Evolutionary conservation across 2,888 invertebrate species (phyloP), one percentile per base, ranked within the genome.

Genomic region (Cryptocheilus praepositus): DNA sequence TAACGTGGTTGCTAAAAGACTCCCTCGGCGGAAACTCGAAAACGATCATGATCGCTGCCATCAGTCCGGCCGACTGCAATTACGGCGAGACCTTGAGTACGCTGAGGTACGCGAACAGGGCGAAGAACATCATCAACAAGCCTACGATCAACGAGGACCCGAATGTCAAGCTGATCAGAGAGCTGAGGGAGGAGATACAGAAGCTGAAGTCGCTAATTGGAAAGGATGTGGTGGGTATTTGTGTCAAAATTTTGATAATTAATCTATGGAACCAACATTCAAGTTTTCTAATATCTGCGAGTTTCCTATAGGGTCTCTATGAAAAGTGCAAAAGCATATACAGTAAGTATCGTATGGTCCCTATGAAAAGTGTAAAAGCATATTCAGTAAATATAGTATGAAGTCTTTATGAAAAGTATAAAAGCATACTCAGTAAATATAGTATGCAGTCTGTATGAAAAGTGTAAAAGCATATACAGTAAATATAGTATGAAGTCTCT

Each of bases 81-180:
- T 96, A 96, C 87, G 94, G 94, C 43, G 96, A 96, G 89, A 96
- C 96, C 0, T 89, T 96, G 43, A 95, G 95, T 62, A 96, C 96
- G 0, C 89, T 96, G 58, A 92, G 96, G 8, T 96, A 96, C 89
- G 96, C 96, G 2, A 96, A 96, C 89, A 91, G 96, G 71, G 96
- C 96, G 22, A 96, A 96, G 90, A 96, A 96, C 86, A 96, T 96
- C 77, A 95, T 96, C 86, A 96, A 96, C 89, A 96, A 96, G 85
- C 96, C 96, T 0, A 96, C 95, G 45, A 95, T 96, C 83, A 96
- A 96, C 88, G 96, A 96, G 88, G 96, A 96, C 89, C 92, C 95
- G 19, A 96, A 96, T 89, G 96, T 96, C 59, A 95, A 95, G 89
- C 91, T 96, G 53, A 96, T 96, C 83, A 90, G 95, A 49, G 96